These are phyloP conservation scores for Erithacus rubecula DNA, from an alignment of 2,797 vertebrate genomes.

Conservation along the genomic window DNA sequence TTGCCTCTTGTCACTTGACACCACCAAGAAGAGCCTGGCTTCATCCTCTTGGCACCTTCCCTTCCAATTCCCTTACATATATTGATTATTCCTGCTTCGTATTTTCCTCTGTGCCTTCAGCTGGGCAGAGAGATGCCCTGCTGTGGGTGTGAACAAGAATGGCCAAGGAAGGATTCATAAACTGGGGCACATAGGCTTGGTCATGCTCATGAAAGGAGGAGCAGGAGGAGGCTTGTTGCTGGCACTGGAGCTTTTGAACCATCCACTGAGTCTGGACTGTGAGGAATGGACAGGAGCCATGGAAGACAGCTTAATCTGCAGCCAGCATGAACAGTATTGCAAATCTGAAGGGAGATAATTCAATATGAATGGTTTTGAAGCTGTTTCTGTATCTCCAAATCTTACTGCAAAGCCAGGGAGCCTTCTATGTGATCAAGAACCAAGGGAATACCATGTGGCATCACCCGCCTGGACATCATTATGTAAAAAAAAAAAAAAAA, in stretches of 20 bases:
- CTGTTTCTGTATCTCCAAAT: not conserved
- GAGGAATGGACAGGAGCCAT: not conserved
- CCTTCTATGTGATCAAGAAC: not conserved
- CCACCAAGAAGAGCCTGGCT: not conserved
- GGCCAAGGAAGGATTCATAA: not conserved
- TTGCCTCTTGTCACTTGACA: not conserved
- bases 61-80: not conserved
- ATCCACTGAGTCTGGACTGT: not conserved
- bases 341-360: not conserved
- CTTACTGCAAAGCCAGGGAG: not conserved
- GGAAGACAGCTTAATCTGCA: not conserved
- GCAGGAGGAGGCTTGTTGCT: not conserved
- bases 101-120: not conserved
- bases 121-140: not conserved
- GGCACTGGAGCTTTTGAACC: not conserved
- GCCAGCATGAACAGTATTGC: not conserved
- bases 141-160: accelerated
- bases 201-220: not conserved
- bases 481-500: not conserved
- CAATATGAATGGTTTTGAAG: not conserved
- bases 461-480: not conserved
- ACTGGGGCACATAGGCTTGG: accelerated
- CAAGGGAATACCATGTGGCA: accelerated
- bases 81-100: not conserved
- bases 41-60: not conserved